Conservation (phyloP, 2,888 invertebrate species). For the Helobdella robusta region DNA sequence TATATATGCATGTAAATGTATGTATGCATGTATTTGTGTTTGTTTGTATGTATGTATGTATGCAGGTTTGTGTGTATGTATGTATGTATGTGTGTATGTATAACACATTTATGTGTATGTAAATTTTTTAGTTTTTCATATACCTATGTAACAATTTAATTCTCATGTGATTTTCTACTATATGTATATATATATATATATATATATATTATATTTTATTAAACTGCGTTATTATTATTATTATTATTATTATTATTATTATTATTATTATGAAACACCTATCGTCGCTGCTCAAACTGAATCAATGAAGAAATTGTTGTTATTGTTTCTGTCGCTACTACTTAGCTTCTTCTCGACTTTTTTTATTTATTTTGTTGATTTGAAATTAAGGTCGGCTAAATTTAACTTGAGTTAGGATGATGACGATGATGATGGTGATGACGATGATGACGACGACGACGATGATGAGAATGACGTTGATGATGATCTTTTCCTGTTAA, state of each 20-base stretch:
- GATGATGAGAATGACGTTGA: slow-evolving; percentile 10
- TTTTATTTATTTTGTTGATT: neutral
- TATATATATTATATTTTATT: neutral
- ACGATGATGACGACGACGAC: slow-evolving; percentile 1
- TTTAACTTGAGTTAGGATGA: too few species aligned
- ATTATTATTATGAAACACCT: slow-evolving; percentile 13
- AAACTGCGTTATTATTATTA: neutral
- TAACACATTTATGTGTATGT: too few species aligned
- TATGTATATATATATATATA: slow-evolving; percentile 1
- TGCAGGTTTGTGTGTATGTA: neutral
- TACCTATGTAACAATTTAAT: too few species aligned
- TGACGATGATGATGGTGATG: neutral
- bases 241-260: slow-evolving; percentile 7
- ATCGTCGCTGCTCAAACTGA: neutral
- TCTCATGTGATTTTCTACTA: too few species aligned
- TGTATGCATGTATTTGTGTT: neutral
- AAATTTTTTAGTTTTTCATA: too few species aligned
- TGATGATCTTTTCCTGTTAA: too few species aligned
- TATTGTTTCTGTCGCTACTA: neutral
- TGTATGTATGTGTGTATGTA: slow-evolving; percentile 2
- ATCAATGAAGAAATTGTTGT: slow-evolving; percentile 1
- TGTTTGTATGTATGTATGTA: slow-evolving; percentile 4
- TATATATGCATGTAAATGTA: slow-evolving; percentile 2
- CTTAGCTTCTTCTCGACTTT: too few species aligned
- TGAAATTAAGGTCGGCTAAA: too few species aligned